Evolutionary conservation across 2,797 vertebrate genomes (phyloP).

Genomic region (Melanogrammus aeglefinus): DNA sequence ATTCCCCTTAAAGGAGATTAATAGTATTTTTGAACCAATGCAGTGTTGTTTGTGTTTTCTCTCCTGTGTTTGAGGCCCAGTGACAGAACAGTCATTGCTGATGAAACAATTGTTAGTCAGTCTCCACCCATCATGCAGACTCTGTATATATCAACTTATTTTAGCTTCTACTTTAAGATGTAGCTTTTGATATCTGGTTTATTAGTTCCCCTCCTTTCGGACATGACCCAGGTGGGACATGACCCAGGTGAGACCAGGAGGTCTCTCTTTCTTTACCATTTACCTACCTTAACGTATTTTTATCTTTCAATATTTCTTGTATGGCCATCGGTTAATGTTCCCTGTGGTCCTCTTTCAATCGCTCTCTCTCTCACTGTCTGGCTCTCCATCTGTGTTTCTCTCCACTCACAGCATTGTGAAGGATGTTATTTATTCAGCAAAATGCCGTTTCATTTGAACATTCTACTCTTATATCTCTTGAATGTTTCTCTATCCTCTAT

Average conservation of each 20-base stretch:
- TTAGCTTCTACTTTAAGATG: background rate
- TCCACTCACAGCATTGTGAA: background rate
- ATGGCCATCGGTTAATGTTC: too few species aligned
- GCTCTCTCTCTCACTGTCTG: background rate
- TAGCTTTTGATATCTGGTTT: background rate
- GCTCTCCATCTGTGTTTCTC: background rate
- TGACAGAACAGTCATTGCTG: too few species aligned
- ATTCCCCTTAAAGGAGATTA: background rate
- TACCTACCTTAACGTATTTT: background rate
- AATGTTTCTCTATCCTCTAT: background rate
- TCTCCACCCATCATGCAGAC: background rate
- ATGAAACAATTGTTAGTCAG: background rate
- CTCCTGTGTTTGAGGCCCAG: background rate
- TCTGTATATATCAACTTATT: background rate
- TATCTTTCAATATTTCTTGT: background rate
- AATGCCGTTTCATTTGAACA: background rate
- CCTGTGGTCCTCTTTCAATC: too few species aligned
- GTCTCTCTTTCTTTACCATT: background rate
- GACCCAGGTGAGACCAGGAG: too few species aligned
- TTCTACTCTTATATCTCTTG: background rate
- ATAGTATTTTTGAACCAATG: background rate
- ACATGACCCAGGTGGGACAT: too few species aligned
- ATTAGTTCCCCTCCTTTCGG: background rate
- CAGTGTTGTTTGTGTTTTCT: background rate
- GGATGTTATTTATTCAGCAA: too few species aligned